Percentiles rank a stretch among this genome's conserved stretches.
Evolutionary conservation across 1,140 invertebrate species (phyloP).

Genomic region (Orchestia grillus): DNA sequence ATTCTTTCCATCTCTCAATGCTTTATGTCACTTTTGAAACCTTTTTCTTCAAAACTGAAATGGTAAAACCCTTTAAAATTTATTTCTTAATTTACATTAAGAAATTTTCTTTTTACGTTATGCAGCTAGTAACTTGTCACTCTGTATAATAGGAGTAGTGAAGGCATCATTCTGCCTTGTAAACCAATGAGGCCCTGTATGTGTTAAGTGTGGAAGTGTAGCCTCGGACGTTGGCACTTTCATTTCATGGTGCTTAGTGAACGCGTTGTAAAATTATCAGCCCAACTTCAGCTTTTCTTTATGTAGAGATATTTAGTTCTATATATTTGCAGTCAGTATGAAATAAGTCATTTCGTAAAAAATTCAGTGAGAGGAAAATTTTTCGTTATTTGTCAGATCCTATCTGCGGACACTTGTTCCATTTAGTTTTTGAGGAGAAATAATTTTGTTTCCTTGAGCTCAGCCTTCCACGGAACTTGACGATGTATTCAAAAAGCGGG

Average conservation of each 20-base stretch:
- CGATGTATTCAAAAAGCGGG: background rate
- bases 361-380: background rate
- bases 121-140: background rate
- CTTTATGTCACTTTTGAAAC: background rate
- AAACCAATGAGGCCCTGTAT: background rate
- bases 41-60: background rate
- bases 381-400: background rate
- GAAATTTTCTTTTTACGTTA: background rate
- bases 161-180: background rate
- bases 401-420: background rate
- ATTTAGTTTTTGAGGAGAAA: background rate
- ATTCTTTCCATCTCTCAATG: background rate
- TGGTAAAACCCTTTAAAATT: background rate
- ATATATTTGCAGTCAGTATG: background rate
- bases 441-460: background rate
- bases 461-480: background rate
- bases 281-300: background rate
- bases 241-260: background rate
- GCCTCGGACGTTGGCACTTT: background rate
- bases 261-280: background rate
- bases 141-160: background rate
- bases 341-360: background rate
- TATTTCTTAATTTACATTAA: background rate
- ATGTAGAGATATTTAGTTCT: background rate
- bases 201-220: too few relatives aligned